Percentiles rank a stretch among this genome's conserved stretches.
Conservation (phyloP, 1,140 invertebrate species). For the Phthorimaea operculella region DNA sequence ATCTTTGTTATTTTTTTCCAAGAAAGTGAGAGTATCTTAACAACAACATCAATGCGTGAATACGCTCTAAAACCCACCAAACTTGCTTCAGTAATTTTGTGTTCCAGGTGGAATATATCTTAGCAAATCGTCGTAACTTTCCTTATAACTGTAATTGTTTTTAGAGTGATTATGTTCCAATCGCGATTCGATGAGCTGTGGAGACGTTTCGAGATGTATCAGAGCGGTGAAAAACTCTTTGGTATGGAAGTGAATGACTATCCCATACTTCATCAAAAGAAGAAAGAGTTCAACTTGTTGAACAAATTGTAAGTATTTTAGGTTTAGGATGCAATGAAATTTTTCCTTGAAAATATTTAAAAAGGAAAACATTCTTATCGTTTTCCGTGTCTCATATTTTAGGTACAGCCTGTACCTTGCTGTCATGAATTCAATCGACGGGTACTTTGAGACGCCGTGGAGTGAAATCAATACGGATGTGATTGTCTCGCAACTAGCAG, state of each 20-base stretch:
- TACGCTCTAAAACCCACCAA: too few relatives aligned
- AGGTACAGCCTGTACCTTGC: slow-evolving; percentile 77
- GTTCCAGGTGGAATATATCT: too few relatives aligned
- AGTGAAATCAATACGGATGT: slow-evolving; percentile 83
- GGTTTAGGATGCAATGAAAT: neutral
- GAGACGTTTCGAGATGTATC: slow-evolving; percentile 82
- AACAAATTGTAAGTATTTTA: slow-evolving; percentile 78
- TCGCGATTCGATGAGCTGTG: slow-evolving; percentile 83
- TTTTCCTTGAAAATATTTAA: neutral
- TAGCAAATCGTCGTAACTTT: too few relatives aligned
- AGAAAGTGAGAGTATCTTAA: too few relatives aligned
- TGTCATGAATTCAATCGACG: slow-evolving; percentile 85
- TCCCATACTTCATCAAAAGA: slow-evolving; percentile 79
- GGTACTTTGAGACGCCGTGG: slow-evolving; percentile 88
- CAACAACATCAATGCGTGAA: too few relatives aligned
- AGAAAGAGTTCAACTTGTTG: slow-evolving; percentile 85
- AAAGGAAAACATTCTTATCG: neutral
- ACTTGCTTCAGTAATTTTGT: too few relatives aligned
- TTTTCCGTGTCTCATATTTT: slow-evolving; percentile 14
- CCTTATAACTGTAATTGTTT: neutral
- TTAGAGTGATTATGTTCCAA: slow-evolving; percentile 78
- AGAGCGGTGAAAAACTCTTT: slow-evolving; percentile 84
- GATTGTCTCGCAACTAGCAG: slow-evolving; percentile 81
- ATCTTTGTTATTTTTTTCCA: too few relatives aligned
- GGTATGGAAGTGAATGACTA: slow-evolving; percentile 84